Evolutionary conservation across 2,113 vertebrate species (phyloP).

Genomic region (Thomomys bottae): DNA sequence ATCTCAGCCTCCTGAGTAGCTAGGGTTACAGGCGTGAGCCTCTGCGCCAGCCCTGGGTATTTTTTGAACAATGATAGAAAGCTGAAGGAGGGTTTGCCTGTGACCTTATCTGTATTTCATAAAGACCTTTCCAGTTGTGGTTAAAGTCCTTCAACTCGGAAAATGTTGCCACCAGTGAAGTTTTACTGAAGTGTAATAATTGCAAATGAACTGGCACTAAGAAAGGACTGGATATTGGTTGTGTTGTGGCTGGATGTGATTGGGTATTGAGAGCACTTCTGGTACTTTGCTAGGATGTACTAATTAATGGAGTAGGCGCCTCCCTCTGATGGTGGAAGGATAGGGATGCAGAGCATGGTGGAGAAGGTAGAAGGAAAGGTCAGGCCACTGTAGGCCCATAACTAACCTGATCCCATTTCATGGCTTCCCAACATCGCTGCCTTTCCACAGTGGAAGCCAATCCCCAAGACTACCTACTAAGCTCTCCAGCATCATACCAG

Average conservation of each 20-base stretch:
- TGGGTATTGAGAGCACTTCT: neutral
- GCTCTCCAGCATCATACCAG: no score
- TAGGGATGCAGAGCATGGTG: neutral
- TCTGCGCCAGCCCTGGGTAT: no score
- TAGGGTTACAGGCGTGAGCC: no score
- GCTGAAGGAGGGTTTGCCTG: neutral
- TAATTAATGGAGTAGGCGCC: neutral
- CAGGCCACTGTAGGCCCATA: neutral
- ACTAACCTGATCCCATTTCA: neutral
- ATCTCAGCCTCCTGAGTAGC: no score
- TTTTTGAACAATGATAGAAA: neutral
- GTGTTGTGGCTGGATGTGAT: neutral
- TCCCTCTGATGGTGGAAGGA: neutral
- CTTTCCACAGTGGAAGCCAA: neutral
- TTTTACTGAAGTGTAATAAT: neutral
- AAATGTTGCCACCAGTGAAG: neutral
- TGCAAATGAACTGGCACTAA: neutral
- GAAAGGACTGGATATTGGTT: neutral
- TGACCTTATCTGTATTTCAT: neutral
- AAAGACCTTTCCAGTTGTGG: neutral
- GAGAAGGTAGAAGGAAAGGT: neutral
- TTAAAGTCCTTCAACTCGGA: neutral
- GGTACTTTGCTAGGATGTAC: neutral
- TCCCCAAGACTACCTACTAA: no score
- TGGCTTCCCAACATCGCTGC: neutral